Base-by-base conservation (phyloP, 2,113 vertebrate genomes). In the Eira barbara region DNA sequence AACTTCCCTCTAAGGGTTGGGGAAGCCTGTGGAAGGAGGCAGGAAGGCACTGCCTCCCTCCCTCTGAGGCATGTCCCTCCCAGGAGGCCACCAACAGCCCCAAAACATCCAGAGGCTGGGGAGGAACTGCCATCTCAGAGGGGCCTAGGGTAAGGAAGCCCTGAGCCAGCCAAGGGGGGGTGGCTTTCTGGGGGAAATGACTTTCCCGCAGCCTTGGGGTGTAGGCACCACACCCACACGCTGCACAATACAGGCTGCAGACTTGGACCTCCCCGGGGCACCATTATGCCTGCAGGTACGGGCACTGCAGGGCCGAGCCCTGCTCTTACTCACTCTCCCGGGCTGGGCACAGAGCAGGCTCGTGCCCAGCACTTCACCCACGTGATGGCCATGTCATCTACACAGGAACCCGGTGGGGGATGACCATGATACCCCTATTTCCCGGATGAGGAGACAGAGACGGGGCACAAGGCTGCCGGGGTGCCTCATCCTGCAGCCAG, bases 141-240 rank as follows among this genome's bases (percentile, higher is more conserved):
- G 63, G 15, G 45, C 61, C 55, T 36, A 61, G 21, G 34, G 31
- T 8, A 69, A 49, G 55, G 59, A 67, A 59, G 73, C 78, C 81
- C 89, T 61, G 89, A 88, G 52, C 93, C 78, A 57, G 82, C 34
- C 0, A 2, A 79, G 34, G 11, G 23, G 69, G 10, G 61, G 29
- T 5, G 25, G 59, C 13, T 89, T 55, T 55, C 57, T 65, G 69
- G 7, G 80, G 86, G 86, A 95, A 93, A 57, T 31, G 65, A 69
- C 74, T 97, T 95, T 74, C 61, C 92, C 27, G 67, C 4, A 45
- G 96, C 89, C 83, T 45, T 1, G 0, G 73, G 97, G 93, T 34
- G 8, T 27, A 36, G 91, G 79, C 42, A 71, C 97, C 97, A 96
- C 96, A 96, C 97, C 98, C 96, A 92, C 47, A 91, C 0, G 42